phyloP scores from a whole-genome alignment of 2,113 vertebrate genomes.

The Marmota flaviventris region DNA sequence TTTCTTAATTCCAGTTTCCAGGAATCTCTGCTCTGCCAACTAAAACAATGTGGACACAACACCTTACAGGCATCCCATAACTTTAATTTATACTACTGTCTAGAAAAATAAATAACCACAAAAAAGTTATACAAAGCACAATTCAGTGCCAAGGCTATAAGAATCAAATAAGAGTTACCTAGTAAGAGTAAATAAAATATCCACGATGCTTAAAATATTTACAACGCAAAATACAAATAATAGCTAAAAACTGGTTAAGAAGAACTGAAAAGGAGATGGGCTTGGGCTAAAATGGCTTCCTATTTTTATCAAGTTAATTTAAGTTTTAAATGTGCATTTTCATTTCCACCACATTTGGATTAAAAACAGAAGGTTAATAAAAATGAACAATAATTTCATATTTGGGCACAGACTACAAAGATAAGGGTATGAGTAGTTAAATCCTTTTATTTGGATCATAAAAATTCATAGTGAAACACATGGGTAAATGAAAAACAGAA shows the following conservation, averaged over 20 bases:
- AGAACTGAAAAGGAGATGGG: background rate
- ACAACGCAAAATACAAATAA: constrained; percentile 37
- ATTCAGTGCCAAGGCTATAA: background rate
- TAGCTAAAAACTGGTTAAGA: constrained; percentile 6
- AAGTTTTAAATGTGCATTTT: constrained; percentile 55
- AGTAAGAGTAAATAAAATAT: background rate
- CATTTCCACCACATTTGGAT: constrained; percentile 27
- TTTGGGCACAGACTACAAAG: constrained; percentile 36
- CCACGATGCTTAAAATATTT: background rate
- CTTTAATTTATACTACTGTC: constrained; percentile 17
- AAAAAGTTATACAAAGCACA: background rate
- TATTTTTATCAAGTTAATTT: constrained; percentile 50
- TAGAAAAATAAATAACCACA: constrained; percentile 24
- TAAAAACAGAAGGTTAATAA: constrained; percentile 59
- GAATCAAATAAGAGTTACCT: constrained; percentile 24
- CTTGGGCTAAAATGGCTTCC: background rate
- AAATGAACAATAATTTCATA: constrained; percentile 19
- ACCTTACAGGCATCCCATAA: background rate
- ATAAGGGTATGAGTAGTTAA: background rate
- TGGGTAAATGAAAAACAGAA: background rate
- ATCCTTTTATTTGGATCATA: constrained; percentile 24
- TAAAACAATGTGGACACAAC: constrained; percentile 6
- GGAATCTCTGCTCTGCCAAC: background rate
- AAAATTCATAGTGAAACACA: constrained; percentile 37
- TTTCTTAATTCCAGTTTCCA: constrained; percentile 12